These are phyloP conservation scores for Amblyteles armatorius DNA, from an alignment of 2,888 invertebrate species.

Conservation along the genomic window DNA sequence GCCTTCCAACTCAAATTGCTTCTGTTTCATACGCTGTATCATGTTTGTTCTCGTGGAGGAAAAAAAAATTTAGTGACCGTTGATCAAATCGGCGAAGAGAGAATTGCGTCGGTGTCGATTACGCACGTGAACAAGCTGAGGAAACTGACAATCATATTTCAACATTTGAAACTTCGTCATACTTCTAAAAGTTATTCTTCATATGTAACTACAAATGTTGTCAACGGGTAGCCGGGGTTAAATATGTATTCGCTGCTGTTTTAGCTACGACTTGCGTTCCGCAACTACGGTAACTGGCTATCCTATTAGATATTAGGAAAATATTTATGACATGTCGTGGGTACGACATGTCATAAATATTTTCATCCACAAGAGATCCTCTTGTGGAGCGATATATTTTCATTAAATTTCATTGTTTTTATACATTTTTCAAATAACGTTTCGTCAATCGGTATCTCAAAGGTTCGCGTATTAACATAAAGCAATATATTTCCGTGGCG, in stretches of 20 bases:
- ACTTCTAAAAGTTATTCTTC: no score
- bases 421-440: background rate
- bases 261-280: background rate
- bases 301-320: background rate
- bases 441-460: background rate
- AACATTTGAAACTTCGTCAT: no score
- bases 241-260: no score
- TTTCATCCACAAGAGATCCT: slow-evolving; percentile 25
- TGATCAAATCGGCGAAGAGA: background rate
- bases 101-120: background rate
- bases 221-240: no score
- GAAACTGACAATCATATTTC: background rate
- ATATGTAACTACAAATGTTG: no score
- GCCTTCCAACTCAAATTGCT: slow-evolving; percentile 39
- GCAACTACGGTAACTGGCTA: background rate
- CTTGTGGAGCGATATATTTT: background rate
- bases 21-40: slow-evolving; percentile 7
- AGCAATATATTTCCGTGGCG: background rate
- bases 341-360: slow-evolving; percentile 28
- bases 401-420: background rate
- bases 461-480: background rate
- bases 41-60: background rate
- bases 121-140: background rate
- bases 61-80: background rate
- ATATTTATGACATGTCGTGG: background rate